Base-by-base conservation (phyloP, 2,888 invertebrate genomes). In the Chrysolina americana region DNA sequence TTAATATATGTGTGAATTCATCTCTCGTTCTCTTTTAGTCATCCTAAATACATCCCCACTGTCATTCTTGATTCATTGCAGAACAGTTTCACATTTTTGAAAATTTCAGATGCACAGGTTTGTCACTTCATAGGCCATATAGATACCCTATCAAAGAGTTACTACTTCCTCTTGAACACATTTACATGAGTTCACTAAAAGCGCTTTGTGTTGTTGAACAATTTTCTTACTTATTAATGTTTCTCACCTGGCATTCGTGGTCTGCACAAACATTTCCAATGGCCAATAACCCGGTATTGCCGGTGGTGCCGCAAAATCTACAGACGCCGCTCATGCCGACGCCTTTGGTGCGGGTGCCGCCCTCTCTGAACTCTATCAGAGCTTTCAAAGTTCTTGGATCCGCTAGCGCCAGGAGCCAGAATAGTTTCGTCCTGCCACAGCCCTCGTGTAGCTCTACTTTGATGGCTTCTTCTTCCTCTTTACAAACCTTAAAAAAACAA, bases 371-470 rank as follows among this genome's bases (percentile, higher is more conserved):
- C 87, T 99, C 98, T 0, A 95, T 94, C 82, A 96, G 88, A 0
- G 94, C 96, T 87, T 98, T 98, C 17, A 98, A 89, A 0, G 98
- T 98, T 81, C 95, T 93, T 0, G 97, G 95, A 86, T 99, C 98
- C 0, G 98, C 97, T 23, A 99, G 89, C 0, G 98, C 94, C 83
- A 98, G 68, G 8, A 99, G 90, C 98, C 98, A 98, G 88, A 97
- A 98, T 6, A 99, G 89, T 88, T 98, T 98, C 0, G 97, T 97
- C 48, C 99, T 92, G 0, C 98, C 98, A 86, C 98, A 98, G 0
- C 95, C 94, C 88, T 98, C 98, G 88, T 99, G 98, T n/a, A 98
- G 91, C 88, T 99, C 98, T 6, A 99, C 96, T 77, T 96, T 94
- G 76, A 98, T 97, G 0, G 98, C 96, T 86, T 97, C 97, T 85